Percentiles rank a stretch among this genome's conserved stretches.
Conservation (phyloP, 2,113 vertebrate species). For the Mungos mungo region DNA sequence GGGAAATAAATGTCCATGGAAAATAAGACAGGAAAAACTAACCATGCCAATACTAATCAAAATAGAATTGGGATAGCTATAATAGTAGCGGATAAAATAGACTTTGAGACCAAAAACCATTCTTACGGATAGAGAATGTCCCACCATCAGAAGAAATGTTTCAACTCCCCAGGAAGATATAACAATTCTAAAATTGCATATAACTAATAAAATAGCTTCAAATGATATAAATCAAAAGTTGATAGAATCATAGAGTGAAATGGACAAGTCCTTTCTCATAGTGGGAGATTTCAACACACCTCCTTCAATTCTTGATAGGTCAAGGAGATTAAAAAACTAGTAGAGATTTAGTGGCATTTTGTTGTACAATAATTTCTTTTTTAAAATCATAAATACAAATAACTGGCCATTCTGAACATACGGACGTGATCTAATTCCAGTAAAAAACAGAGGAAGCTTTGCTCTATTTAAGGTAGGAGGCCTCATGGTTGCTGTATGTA, state of each 20-base stretch:
- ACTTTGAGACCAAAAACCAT: neutral
- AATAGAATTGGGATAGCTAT: neutral
- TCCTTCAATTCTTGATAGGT: neutral
- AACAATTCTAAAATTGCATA: conserved; percentile 54
- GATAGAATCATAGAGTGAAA: conserved; percentile 4
- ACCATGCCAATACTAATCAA: conserved; percentile 36
- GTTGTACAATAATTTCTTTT: conserved; percentile 36
- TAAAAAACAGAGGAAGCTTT: conserved; percentile 16
- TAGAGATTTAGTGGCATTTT: neutral
- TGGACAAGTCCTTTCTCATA: conserved; percentile 15
- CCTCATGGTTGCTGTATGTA: neutral
- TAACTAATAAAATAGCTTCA: conserved; percentile 54
- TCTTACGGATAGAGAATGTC: neutral
- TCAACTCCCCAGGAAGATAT: conserved; percentile 30
- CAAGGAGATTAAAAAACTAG: neutral
- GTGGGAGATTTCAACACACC: neutral
- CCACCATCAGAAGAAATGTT: conserved; percentile 31
- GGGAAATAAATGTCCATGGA: neutral
- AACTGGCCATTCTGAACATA: conserved; percentile 17
- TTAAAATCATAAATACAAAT: neutral
- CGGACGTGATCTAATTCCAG: conserved; percentile 17
- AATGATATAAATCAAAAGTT: conserved; percentile 60
- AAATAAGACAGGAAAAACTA: conserved; percentile 18
- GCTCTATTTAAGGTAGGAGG: conserved; percentile 16
- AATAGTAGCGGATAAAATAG: neutral